Evolutionary conservation across 2,113 vertebrate species (phyloP).

Genomic region (Mustela nigripes): DNA sequence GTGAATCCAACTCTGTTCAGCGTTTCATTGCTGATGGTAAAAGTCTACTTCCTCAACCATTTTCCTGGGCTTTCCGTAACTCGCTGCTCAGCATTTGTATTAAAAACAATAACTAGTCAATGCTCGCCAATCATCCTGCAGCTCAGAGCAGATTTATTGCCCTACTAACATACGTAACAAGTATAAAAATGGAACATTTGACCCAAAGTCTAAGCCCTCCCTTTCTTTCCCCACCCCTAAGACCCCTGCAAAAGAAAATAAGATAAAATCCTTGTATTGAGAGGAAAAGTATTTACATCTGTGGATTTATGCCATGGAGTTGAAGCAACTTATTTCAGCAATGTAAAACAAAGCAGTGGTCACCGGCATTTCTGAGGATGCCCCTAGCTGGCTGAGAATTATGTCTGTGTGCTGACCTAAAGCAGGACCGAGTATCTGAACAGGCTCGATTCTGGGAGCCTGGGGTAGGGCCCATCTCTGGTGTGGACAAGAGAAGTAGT

Average conservation of each 20-base stretch:
- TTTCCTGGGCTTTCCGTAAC: constrained; percentile 40
- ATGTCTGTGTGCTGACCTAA: constrained; percentile 54
- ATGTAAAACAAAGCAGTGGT: constrained; percentile 68
- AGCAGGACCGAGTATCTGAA: not conserved
- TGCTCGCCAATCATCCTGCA: constrained; percentile 75
- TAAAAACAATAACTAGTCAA: constrained; percentile 69
- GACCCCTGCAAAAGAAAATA: constrained; percentile 70
- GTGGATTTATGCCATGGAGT: constrained; percentile 40
- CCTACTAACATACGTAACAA: constrained; percentile 76
- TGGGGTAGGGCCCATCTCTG: not conserved
- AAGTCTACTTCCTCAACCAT: not conserved
- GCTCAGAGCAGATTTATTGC: constrained; percentile 84
- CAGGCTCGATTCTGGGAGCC: not conserved
- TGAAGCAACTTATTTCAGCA: constrained; percentile 65
- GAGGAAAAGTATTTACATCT: constrained; percentile 79
- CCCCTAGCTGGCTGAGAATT: constrained; percentile 67
- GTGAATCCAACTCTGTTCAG: constrained; percentile 54
- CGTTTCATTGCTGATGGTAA: not conserved
- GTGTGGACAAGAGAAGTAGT: not conserved
- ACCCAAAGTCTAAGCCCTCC: constrained; percentile 81
- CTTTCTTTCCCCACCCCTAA: constrained; percentile 76
- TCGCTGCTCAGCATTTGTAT: constrained; percentile 57
- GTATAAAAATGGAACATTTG: constrained; percentile 84
- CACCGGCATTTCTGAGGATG: constrained; percentile 76
- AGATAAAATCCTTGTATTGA: constrained; percentile 64